Evolutionary conservation across 1,140 invertebrate species (phyloP), one percentile per base, ranked within the genome.

Genomic region (Cydia strobilella): DNA sequence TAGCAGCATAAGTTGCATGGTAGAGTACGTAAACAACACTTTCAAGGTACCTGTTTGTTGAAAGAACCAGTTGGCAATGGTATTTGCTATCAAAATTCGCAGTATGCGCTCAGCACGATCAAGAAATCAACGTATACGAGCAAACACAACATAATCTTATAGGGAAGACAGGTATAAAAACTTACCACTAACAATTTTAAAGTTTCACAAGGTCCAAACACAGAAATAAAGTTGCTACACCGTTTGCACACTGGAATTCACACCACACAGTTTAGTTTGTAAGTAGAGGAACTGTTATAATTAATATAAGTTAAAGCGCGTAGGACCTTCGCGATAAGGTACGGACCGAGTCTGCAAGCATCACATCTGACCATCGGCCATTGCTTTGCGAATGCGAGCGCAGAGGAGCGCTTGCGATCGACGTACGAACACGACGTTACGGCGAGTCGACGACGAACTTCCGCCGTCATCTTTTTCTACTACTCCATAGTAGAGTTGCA

Each of bases 131-230:
- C 15, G 15, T 35, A 39, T 35, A 18, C 12, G 15, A 35, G 65
- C n/a, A 69, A 39, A 39, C 27, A 59, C 20, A 59, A 59, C 54
- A 59, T 59, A 59, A 59, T 59, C 54, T 59, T 23, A 69, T 69
- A 69, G 27, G 35, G 39, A 69, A 62, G 27, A 59, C 42, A 71
- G 48, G 75, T 71, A 59, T 76, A 76, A 63, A 27, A 82, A 90
- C 89, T 89, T 88, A 90, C 89, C 87, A 88, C 85, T 79, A 86
- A 84, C 78, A 89, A 84, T 78, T 86, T 88, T 89, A 79, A 82
- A 69, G 65, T 69, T 69, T 69, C 65, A 69, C 65, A 39, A 35
- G 65, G 65, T 35, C 27, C 65, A 69, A 31, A 18, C 65, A 69
- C 65, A 39, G 23, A 69, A 69, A 42, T 69, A 18, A 69, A 69